Evolutionary conservation across 2,113 vertebrate genomes (phyloP).

Genomic region (Microcebus murinus): DNA sequence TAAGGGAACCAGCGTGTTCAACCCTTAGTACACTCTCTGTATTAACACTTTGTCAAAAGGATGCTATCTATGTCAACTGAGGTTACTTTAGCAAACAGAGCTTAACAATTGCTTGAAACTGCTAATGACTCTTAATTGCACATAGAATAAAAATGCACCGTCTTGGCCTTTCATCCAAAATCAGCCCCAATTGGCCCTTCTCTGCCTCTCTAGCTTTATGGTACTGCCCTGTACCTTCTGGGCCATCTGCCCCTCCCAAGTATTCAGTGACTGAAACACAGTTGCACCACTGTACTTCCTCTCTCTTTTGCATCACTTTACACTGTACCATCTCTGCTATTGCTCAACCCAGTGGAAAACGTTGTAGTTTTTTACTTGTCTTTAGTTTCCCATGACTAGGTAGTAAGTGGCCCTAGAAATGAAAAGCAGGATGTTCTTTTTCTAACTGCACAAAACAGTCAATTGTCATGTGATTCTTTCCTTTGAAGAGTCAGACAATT

Average conservation of each 20-base stretch:
- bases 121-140: background rate
- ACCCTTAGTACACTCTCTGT: background rate
- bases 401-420: background rate
- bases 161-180: background rate
- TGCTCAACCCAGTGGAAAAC: background rate
- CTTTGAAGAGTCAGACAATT: slow-evolving; percentile 23
- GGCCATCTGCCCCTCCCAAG: background rate
- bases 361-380: background rate
- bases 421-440: background rate
- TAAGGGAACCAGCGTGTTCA: background rate
- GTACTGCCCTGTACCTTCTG: rapidly evolving
- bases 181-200: background rate
- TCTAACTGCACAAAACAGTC: background rate
- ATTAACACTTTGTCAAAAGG: background rate
- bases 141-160: background rate
- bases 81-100: background rate
- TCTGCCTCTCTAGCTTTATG: too few relatives aligned
- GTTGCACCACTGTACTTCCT: background rate
- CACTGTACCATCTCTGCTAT: background rate
- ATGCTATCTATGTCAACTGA: background rate
- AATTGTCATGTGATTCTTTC: background rate
- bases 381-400: background rate
- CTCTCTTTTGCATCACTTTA: background rate
- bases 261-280: background rate
- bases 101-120: background rate